Conservation (phyloP, 2,888 invertebrate genomes). For the Lottia scabra region DNA sequence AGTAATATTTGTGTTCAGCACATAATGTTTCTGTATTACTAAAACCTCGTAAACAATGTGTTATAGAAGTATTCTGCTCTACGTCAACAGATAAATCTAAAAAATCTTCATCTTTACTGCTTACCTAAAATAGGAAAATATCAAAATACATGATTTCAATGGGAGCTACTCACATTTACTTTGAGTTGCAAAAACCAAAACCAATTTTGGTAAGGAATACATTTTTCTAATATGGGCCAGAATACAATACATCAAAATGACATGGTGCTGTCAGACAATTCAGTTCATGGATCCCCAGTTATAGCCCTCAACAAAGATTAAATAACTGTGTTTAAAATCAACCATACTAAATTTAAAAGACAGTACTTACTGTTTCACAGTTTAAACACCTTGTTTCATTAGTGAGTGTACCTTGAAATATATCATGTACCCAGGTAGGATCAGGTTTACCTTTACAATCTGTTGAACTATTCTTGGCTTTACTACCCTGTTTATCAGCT, state of each 20-base stretch:
- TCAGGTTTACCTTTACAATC: constrained; percentile 66
- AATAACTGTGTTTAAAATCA: not conserved
- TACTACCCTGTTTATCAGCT: constrained; percentile 64
- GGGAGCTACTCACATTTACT: no score
- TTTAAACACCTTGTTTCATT: constrained; percentile 99
- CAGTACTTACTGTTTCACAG: constrained; percentile 89
- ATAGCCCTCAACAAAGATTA: no score
- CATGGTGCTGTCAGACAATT: no score
- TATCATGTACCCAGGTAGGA: constrained; percentile 99
- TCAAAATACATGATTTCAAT: no score
- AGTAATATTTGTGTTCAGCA: constrained; percentile 99
- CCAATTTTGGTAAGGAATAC: no score
- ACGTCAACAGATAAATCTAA: constrained; percentile 99
- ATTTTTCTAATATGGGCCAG: no score
- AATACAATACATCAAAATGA: no score
- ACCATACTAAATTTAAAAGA: not conserved
- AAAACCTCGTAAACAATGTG: constrained; percentile 96
- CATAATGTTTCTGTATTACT: constrained; percentile 98
- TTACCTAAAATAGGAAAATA: constrained; percentile 75
- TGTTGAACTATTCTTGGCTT: constrained; percentile 42
- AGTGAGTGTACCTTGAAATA: constrained; percentile 98
- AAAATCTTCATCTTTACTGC: constrained; percentile 99
- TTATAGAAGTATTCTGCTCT: constrained; percentile 99
- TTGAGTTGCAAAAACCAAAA: no score
- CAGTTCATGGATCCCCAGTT: no score